A percentile compares a stretch with the other conserved stretches of the same genome.
These are phyloP conservation scores for Geophilus truncorum DNA, from an alignment of 2,888 invertebrate species.

Conservation along the genomic window DNA sequence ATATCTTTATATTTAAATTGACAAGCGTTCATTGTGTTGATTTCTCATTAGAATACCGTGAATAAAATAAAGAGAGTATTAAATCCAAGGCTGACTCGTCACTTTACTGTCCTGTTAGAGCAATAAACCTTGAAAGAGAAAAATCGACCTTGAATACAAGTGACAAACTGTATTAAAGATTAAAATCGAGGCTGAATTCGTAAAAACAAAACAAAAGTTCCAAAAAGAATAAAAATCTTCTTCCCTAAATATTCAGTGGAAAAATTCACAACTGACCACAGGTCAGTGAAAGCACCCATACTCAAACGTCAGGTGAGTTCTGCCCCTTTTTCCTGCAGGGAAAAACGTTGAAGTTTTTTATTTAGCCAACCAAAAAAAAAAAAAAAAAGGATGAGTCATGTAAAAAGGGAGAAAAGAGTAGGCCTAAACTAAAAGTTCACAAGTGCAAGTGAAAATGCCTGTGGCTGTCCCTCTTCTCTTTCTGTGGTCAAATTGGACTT, in stretches of 20 bases:
- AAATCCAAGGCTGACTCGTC: background rate
- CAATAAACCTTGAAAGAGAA: background rate
- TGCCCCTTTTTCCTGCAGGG: background rate
- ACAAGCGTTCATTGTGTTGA: background rate
- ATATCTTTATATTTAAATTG: background rate
- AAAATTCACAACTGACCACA: too few species aligned
- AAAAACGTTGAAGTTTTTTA: too few species aligned
- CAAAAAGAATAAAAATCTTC: too few species aligned
- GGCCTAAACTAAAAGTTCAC: background rate
- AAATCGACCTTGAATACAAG: background rate
- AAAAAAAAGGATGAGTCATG: background rate
- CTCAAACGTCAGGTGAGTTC: background rate
- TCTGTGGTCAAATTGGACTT: background rate
- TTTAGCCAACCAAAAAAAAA: too few species aligned
- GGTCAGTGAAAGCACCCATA: background rate
- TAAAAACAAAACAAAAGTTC: too few species aligned
- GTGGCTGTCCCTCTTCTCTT: background rate
- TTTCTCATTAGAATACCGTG: too few species aligned
- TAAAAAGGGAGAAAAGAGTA: background rate
- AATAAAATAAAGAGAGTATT: too few species aligned
- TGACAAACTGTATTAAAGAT: too few species aligned
- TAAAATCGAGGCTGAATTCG: too few species aligned
- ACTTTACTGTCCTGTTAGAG: constrained; percentile 3
- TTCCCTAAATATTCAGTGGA: too few species aligned
- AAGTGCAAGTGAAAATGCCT: background rate